phyloP scores from a whole-genome alignment of 2,113 vertebrate genomes.

The Mugil cephalus region DNA sequence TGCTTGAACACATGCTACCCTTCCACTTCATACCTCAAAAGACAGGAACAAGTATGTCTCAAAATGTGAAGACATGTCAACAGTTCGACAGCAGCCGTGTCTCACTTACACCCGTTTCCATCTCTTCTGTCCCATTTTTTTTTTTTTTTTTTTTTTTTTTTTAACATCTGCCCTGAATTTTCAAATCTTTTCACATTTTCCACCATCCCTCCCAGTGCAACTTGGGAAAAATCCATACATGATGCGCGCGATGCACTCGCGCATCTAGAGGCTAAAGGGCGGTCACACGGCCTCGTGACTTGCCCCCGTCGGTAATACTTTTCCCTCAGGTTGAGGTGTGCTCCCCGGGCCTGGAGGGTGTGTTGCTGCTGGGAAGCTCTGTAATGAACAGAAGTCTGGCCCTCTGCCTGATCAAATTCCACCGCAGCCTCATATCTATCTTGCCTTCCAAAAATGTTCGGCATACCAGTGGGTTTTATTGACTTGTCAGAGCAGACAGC shows the following conservation, averaged over 20 bases:
- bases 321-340: conserved; percentile 72
- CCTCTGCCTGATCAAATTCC: conserved; percentile 84
- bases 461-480: conserved; percentile 87
- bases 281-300: conserved; percentile 42
- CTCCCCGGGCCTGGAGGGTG: conserved; percentile 62
- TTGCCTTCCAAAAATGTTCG: conserved; percentile 84
- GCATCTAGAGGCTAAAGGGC: conserved; percentile 47
- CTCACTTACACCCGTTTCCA: conserved; percentile 36
- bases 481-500: conserved; percentile 86
- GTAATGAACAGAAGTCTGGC: conserved; percentile 79
- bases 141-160: too few species aligned
- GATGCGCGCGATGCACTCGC: conserved; percentile 46
- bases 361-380: conserved; percentile 68
- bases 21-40: conserved; percentile 5
- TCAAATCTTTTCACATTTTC: conserved; percentile 73
- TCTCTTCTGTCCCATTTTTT: conserved; percentile 41
- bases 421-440: conserved; percentile 78
- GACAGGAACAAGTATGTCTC: not conserved
- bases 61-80: conserved; percentile 1
- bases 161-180: conserved; percentile 73
- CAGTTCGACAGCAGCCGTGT: conserved; percentile 32
- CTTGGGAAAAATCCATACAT: conserved; percentile 31
- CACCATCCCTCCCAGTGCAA: conserved; percentile 45
- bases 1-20: conserved; percentile 18
- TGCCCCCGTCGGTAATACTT: conserved; percentile 73